These are phyloP conservation scores for Garra rufa DNA, from an alignment of 2,113 vertebrate species.

Conservation along the genomic window DNA sequence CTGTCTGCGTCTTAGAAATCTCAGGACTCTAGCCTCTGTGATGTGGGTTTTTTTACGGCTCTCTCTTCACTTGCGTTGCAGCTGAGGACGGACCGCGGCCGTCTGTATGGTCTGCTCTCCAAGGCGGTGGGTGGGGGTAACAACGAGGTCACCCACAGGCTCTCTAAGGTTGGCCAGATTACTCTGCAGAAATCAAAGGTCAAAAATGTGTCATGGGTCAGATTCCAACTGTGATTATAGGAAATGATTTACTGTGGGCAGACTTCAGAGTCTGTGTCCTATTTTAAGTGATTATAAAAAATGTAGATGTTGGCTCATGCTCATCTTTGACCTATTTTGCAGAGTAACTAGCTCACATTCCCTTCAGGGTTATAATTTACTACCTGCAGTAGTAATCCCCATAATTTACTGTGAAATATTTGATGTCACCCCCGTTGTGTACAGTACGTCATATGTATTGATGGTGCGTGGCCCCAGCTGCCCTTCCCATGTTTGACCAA, in stretches of 20 bases:
- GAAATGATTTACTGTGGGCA: not conserved
- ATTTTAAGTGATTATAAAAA: not conserved
- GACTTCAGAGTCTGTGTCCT: not conserved
- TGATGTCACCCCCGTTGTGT: not conserved
- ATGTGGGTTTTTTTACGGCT: constrained; percentile 41
- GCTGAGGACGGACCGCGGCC: constrained; percentile 61
- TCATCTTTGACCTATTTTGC: constrained; percentile 43
- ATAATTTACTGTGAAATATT: not conserved
- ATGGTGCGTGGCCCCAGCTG: not conserved
- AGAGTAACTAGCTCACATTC: constrained; percentile 37
- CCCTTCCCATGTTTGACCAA: not conserved
- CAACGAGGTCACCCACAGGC: constrained; percentile 64
- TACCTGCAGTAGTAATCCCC: not conserved
- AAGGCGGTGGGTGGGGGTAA: constrained; percentile 61
- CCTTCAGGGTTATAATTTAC: not conserved
- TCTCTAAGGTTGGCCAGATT: constrained; percentile 71
- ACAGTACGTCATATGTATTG: not conserved
- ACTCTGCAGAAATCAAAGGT: constrained; percentile 46
- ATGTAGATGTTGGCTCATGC: not conserved
- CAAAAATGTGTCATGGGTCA: constrained; percentile 3
- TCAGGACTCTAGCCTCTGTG: not conserved
- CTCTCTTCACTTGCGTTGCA: constrained; percentile 65
- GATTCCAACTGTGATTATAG: not conserved
- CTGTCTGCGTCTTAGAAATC: not conserved
- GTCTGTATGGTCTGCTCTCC: constrained; percentile 67